Conservation (phyloP, 2,888 invertebrate species). For the Itoplectis maculator region DNA sequence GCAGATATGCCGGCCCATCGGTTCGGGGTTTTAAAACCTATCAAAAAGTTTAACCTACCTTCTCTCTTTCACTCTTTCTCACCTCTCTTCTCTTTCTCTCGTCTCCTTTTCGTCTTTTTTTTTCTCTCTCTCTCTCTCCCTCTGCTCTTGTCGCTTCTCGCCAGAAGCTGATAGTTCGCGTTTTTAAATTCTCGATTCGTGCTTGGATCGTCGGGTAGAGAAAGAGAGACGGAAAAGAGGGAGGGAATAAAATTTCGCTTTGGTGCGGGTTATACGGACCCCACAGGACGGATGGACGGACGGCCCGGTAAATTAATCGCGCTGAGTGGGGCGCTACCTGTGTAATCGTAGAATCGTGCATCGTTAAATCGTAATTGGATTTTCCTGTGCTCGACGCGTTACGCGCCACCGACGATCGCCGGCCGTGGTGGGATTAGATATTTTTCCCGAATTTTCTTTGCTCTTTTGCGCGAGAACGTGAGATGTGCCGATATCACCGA, state of each 20-base stretch:
- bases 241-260: neutral
- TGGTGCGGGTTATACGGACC: neutral
- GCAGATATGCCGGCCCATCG: slow-evolving; percentile 41
- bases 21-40: slow-evolving; percentile 55
- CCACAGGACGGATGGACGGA: neutral
- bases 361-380: slow-evolving; percentile 5
- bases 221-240: neutral
- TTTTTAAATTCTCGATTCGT: slow-evolving; percentile 25
- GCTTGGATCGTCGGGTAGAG: neutral
- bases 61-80: too few relatives aligned
- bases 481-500: too few relatives aligned
- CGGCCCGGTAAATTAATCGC: neutral
- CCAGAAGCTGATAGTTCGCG: slow-evolving; percentile 22
- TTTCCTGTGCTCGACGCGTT: neutral
- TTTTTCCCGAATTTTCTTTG: too few relatives aligned
- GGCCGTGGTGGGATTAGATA: too few relatives aligned
- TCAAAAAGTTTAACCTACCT: slow-evolving; percentile 57
- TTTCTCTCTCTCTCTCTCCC: too few relatives aligned
- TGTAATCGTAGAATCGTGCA: neutral
- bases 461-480: too few relatives aligned
- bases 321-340: neutral
- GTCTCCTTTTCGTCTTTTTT: too few relatives aligned
- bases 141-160: neutral
- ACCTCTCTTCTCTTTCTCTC: neutral
- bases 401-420: too few relatives aligned